Percentiles rank a stretch among this genome's conserved stretches.
These are phyloP conservation scores for Todiramphus chloris DNA, from an alignment of 2,113 vertebrate genomes.

Conservation along the genomic window DNA sequence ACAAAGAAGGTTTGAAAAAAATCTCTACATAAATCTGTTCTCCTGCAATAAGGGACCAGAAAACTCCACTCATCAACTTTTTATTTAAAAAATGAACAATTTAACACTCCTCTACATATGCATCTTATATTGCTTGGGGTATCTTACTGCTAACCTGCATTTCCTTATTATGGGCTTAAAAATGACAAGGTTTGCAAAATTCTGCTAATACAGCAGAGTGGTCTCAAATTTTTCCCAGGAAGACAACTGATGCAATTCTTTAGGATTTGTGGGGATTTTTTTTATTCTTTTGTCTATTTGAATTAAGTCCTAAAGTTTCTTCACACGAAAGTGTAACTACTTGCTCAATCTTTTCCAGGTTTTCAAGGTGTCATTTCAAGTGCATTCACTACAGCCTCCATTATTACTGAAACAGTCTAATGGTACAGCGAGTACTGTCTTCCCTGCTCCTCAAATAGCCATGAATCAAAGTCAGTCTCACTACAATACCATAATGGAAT, in stretches of 20 bases:
- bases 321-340: background rate
- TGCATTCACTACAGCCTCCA: background rate
- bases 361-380: background rate
- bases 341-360: background rate
- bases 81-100: background rate
- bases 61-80: background rate
- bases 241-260: background rate
- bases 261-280: rapidly evolving
- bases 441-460: background rate
- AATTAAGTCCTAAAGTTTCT: background rate
- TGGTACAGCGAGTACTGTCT: background rate
- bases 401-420: background rate
- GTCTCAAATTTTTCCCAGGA: background rate
- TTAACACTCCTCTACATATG: background rate
- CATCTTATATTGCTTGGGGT: background rate
- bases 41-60: background rate
- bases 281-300: background rate
- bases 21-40: background rate
- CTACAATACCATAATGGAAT: background rate
- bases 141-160: background rate
- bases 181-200: background rate
- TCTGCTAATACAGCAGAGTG: background rate
- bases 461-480: background rate
- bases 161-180: background rate
- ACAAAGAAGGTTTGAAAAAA: background rate